Conservation (phyloP, 2,113 vertebrate species). For the Illadopsis cleaveri region DNA sequence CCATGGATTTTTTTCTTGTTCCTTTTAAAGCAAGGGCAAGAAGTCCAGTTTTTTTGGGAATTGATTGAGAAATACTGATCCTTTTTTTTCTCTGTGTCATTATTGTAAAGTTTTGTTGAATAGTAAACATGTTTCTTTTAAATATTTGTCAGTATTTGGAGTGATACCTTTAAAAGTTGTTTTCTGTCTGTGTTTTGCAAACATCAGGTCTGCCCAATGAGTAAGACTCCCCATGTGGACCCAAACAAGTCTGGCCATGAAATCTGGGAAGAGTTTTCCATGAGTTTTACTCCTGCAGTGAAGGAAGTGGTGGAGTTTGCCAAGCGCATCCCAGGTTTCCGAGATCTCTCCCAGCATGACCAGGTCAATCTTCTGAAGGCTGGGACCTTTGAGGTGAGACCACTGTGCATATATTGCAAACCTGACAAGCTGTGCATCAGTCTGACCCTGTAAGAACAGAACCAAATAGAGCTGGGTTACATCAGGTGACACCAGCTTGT, state of each 20-base stretch:
- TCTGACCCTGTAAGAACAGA: not conserved
- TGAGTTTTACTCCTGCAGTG: conserved; percentile 96
- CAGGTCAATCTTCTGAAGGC: conserved; percentile 96
- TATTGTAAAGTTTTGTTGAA: not conserved
- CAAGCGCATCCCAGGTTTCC: conserved; percentile 93
- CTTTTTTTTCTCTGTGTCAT: not conserved
- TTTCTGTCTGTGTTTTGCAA: conserved; percentile 30
- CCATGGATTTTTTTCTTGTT: not conserved
- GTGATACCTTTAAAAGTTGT: not conserved
- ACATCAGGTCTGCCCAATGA: conserved; percentile 92
- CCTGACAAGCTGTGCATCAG: not conserved
- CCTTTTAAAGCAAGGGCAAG: not conserved
- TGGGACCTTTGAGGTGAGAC: conserved; percentile 94
- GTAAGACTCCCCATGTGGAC: conserved; percentile 88
- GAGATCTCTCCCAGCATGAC: conserved; percentile 92
- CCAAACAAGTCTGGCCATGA: conserved; percentile 91
- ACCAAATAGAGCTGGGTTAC: not conserved
- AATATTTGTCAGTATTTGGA: not conserved
- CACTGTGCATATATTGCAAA: not conserved
- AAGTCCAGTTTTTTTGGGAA: not conserved
- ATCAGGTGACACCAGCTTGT: not conserved
- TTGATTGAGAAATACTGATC: not conserved
- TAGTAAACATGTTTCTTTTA: not conserved
- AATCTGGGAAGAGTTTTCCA: conserved; percentile 98
- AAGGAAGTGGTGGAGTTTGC: conserved; percentile 98